Evolutionary conservation across 1,140 invertebrate genomes (phyloP).

Genomic region (Achatina immaculata): DNA sequence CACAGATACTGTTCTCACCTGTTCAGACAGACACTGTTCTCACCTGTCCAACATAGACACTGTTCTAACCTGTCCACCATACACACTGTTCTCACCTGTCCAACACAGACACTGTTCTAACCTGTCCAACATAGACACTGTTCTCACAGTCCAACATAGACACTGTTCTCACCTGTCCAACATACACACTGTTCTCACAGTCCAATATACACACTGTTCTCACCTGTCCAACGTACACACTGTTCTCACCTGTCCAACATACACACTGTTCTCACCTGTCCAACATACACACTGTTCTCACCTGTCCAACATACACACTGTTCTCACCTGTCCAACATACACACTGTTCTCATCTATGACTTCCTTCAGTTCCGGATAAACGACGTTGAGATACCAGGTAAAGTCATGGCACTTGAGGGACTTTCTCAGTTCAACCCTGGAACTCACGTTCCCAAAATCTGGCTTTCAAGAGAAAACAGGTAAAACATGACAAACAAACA

Average conservation of each 20-base stretch:
- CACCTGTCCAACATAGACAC: constrained; percentile 2
- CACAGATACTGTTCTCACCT: no score
- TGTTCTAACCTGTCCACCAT: background rate
- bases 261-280: no score
- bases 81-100: no score
- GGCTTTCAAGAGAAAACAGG: constrained; percentile 44
- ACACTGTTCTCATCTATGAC: background rate
- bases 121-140: no score
- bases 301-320: background rate
- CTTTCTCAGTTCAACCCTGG: constrained; percentile 81
- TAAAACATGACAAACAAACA: no score
- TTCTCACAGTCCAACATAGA: constrained; percentile 10
- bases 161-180: no score
- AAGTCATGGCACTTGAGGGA: constrained; percentile 92
- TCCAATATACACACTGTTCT: no score
- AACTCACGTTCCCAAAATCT: constrained; percentile 72
- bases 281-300: no score
- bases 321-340: constrained; percentile 13
- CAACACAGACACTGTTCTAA: no score
- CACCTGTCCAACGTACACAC: no score
- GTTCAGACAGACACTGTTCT: no score
- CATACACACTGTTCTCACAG: background rate
- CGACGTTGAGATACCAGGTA: constrained; percentile 94
- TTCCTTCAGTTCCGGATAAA: constrained; percentile 68
- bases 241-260: no score